Evolutionary conservation across 1,140 invertebrate genomes (phyloP).

Genomic region (Acromyrmex charruanus): DNA sequence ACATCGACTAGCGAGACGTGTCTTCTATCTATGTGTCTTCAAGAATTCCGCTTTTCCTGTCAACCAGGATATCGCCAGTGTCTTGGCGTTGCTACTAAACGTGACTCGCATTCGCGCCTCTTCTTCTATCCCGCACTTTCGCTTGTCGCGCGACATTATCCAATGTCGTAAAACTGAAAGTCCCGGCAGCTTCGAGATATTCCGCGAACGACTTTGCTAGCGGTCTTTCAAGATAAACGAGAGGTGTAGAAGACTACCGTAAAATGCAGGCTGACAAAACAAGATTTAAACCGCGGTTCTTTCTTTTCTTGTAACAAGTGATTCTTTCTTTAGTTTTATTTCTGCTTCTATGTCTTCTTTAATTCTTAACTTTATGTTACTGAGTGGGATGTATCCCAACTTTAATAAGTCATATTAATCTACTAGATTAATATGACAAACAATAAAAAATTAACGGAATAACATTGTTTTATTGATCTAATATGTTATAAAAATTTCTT

Average conservation of each 20-base stretch:
- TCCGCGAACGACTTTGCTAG: slow-evolving; percentile 4
- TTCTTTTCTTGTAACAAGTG: neutral
- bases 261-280: neutral
- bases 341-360: neutral
- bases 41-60: slow-evolving; percentile 59
- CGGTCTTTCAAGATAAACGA: slow-evolving; percentile 38
- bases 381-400: neutral
- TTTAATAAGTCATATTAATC: neutral
- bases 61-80: slow-evolving; percentile 39
- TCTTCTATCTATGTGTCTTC: slow-evolving; percentile 33
- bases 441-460: neutral
- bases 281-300: neutral
- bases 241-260: neutral
- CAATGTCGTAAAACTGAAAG: slow-evolving; percentile 55
- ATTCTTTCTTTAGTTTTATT: neutral
- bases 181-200: slow-evolving; percentile 39
- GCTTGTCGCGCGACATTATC: slow-evolving; percentile 53
- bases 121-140: slow-evolving; percentile 21
- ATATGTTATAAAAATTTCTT: neutral
- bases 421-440: neutral
- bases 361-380: neutral
- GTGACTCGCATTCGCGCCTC: slow-evolving; percentile 51
- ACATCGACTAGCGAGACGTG: slow-evolving; percentile 26
- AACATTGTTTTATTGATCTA: too few relatives aligned
- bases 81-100: slow-evolving; percentile 44